Evolutionary conservation across 2,888 invertebrate species (phyloP).

Genomic region (Drosophila incognita): DNA sequence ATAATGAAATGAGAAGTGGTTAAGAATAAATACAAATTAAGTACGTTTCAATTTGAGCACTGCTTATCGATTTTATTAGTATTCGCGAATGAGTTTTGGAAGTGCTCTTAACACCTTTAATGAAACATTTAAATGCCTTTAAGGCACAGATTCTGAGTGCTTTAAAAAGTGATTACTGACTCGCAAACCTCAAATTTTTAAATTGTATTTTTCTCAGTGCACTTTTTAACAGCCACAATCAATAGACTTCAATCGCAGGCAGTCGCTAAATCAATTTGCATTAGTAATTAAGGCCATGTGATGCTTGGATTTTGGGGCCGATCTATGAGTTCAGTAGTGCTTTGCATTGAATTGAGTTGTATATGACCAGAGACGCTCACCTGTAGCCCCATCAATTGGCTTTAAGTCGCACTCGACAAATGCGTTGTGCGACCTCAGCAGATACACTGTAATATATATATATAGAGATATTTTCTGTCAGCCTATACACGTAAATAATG

Average conservation of each 20-base stretch:
- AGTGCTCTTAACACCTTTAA: background rate
- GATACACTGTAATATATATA: conserved; percentile 17
- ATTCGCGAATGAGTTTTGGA: conserved; percentile 1
- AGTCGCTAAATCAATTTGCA: conserved; percentile 72
- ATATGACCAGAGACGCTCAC: conserved; percentile 29
- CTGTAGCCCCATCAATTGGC: conserved; percentile 41
- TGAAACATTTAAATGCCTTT: background rate
- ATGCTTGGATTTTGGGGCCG: conserved; percentile 59
- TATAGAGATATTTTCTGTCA: conserved; percentile 22
- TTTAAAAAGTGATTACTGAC: background rate
- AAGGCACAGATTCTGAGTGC: background rate
- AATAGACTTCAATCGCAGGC: conserved; percentile 59
- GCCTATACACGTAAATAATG: conserved; percentile 57
- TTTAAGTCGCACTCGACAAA: conserved; percentile 46
- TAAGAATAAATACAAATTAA: background rate
- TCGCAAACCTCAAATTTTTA: background rate
- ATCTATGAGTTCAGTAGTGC: conserved; percentile 51
- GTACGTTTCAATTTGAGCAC: background rate
- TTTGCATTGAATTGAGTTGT: conserved; percentile 57
- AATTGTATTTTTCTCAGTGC: conserved; percentile 5
- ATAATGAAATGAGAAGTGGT: background rate
- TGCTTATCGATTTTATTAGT: conserved; percentile 1
- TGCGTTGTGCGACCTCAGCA: conserved; percentile 25
- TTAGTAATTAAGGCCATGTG: conserved; percentile 71
- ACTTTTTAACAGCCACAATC: conserved; percentile 52